Conservation (phyloP, 53 echinoderm and acorn worm genomes). For the Paracentrotus lividus region DNA sequence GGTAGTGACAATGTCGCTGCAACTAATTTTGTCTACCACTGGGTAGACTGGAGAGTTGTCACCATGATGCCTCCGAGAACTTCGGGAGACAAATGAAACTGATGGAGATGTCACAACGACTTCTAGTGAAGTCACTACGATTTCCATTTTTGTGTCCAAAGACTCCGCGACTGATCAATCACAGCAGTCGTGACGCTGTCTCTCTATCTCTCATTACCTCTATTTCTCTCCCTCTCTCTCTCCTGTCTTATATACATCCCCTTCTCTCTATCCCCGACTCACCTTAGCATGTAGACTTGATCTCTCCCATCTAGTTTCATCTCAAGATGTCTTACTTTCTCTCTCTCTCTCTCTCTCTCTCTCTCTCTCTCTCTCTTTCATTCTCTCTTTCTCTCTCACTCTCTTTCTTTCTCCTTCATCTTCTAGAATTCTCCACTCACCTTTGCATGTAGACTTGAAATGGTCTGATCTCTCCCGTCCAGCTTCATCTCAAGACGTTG, state of each 20-base stretch:
- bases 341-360: constrained; percentile 70
- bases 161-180: no score
- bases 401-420: neutral
- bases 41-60: no score
- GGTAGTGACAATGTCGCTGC: no score
- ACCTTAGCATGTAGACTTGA: constrained; percentile 84
- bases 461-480: constrained; percentile 79
- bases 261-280: neutral
- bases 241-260: neutral
- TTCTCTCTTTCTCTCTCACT: constrained; percentile 8
- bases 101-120: no score
- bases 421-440: constrained; percentile 35
- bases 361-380: neutral
- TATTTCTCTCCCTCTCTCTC: neutral
- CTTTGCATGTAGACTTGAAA: constrained; percentile 81
- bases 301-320: constrained; percentile 78
- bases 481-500: constrained; percentile 81
- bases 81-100: no score
- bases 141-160: no score
- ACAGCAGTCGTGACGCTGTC: no score
- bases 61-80: no score
- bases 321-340: constrained; percentile 73
- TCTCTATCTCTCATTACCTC: no score
- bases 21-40: no score
- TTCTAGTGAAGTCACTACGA: no score